Base-by-base conservation (phyloP, 2,888 invertebrate genomes). In the Danaus chrysippus region DNA sequence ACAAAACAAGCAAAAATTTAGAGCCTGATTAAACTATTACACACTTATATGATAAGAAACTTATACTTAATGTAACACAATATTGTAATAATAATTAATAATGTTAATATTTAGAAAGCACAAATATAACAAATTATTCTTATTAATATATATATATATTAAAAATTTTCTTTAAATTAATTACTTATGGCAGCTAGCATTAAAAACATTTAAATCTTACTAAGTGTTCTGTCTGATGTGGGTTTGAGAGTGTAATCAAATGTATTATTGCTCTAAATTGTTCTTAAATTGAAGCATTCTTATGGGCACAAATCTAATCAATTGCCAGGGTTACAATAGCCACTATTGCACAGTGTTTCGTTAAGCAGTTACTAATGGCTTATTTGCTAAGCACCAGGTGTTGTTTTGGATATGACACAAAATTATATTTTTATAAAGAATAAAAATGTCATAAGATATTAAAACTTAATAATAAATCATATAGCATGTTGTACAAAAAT, bases 111-210 rank as follows among this genome's bases (percentile, higher is more conserved):
- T 64, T 53, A 60, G 54, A 58, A 66, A 66, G 66, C 67, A 63
- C 64, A 59, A 67, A 64, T 63, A 63, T 65, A 67, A 64, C 63
- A 65, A 62, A 65, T 62, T 63, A 67, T 56, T 46, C 65, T 65
- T 63, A 67, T n/a, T 61, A 52, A 56, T 56, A 62, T 52, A 42
- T 65, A 58, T 60, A 62, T 59, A 60, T 60, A 62, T 59, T 65
- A 62, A 63, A 59, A 64, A 58, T 68, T 59, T 65, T 73, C 72
- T 74, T 76, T 74, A 74, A 76, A 60, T 62, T 54, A 80, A 81
- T 65, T 78, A 74, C 81, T 81, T 85, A 86, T 86, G 86, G 86
- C 86, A 86, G 85, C 85, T 82, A 82, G 73, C 70, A 67, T 75
- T 72, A 60, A 62, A 62, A 58, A 56, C 54, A 60, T 60, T 60